Percentiles rank a stretch among this genome's conserved stretches.
These are phyloP conservation scores for Coluber constrictor DNA, from an alignment of 2,797 vertebrate genomes.

Conservation along the genomic window DNA sequence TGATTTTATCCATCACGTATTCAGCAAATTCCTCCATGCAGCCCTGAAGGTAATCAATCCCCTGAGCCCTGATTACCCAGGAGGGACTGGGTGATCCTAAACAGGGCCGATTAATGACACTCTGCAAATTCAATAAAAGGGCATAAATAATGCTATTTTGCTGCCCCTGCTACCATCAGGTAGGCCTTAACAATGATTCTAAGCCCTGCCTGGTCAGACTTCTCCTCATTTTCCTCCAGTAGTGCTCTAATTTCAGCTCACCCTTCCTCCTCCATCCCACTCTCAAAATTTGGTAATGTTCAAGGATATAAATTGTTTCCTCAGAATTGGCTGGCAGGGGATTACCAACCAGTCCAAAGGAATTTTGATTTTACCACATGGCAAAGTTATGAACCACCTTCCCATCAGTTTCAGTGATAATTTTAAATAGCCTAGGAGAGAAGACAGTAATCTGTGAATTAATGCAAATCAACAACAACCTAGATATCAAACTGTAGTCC, in stretches of 20 bases:
- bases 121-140: not conserved
- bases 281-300: not conserved
- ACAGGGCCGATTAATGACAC: not conserved
- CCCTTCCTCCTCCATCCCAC: not conserved
- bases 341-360: not conserved
- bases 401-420: not conserved
- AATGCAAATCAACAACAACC: not conserved
- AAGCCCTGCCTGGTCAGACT: not conserved
- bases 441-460: not conserved
- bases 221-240: not conserved
- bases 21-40: not conserved
- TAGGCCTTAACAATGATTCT: not conserved
- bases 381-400: not conserved
- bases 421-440: not conserved
- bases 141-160: not conserved
- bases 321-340: not conserved
- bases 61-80: not conserved
- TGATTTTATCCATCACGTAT: not conserved
- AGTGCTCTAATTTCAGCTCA: not conserved
- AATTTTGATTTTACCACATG: not conserved
- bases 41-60: not conserved
- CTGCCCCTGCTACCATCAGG: not conserved
- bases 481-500: not conserved
- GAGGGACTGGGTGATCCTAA: not conserved
- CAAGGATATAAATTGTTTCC: not conserved